Conservation (phyloP, 2,888 invertebrate species). For the Craniophora ligustri region DNA sequence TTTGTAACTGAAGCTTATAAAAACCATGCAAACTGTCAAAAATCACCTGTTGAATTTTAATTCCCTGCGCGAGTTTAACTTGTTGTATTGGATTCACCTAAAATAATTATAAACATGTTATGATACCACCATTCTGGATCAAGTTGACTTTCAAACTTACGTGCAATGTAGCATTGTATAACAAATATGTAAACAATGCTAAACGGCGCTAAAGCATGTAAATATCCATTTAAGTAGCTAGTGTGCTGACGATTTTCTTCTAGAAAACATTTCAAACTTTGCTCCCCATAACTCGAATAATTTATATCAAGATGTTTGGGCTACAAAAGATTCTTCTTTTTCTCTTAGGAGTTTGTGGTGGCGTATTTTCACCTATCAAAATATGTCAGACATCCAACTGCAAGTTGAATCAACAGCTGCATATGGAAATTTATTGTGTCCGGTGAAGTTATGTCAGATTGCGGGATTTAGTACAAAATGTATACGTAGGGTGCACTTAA, state of each 20-base stretch:
- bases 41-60: constrained; percentile 86
- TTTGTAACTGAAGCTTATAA: constrained; percentile 44
- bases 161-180: neutral
- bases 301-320: too few relatives aligned
- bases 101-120: constrained; percentile 62
- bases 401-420: too few relatives aligned
- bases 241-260: neutral
- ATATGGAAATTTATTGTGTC: too few relatives aligned
- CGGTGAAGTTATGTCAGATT: too few relatives aligned
- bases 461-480: too few relatives aligned
- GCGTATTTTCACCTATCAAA: too few relatives aligned
- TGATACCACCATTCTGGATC: constrained; percentile 26
- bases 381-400: too few relatives aligned
- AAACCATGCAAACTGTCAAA: constrained; percentile 64
- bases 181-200: neutral
- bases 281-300: too few relatives aligned
- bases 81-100: constrained; percentile 86
- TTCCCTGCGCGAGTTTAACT: constrained; percentile 84
- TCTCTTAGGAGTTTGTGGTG: too few relatives aligned
- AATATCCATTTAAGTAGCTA: neutral
- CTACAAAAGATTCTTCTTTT: too few relatives aligned
- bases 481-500: too few relatives aligned
- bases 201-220: neutral
- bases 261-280: too few relatives aligned
- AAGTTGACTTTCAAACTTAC: constrained; percentile 15